Conservation (phyloP, 2,113 vertebrate species). For the Cairina moschata region DNA sequence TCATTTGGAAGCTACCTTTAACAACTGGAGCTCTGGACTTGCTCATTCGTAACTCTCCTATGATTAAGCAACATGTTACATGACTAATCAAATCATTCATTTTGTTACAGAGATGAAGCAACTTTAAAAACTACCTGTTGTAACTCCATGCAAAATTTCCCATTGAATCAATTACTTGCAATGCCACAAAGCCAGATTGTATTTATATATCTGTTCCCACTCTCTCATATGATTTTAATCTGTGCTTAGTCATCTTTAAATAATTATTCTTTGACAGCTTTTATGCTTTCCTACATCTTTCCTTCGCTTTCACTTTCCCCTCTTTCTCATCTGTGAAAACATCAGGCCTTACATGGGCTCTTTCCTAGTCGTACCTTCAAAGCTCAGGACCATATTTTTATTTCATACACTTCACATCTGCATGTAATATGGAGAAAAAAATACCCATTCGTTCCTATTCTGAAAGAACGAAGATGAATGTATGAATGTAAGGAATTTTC, state of each 20-base stretch:
- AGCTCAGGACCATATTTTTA: background rate
- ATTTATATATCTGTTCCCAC: background rate
- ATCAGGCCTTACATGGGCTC: background rate
- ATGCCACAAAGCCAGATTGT: background rate
- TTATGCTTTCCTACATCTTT: background rate
- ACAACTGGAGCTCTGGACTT: background rate
- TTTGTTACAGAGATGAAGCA: background rate
- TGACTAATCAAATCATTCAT: background rate
- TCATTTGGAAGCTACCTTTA: background rate
- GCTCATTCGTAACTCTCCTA: background rate
- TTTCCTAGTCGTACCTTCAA: background rate
- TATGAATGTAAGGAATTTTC: background rate
- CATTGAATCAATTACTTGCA: background rate
- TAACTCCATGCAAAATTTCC: background rate
- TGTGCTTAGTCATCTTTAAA: background rate
- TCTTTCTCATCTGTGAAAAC: background rate
- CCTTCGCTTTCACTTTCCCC: background rate
- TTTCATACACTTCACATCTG: background rate
- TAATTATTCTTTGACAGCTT: background rate
- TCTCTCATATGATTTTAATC: background rate
- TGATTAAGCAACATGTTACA: background rate
- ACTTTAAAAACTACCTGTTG: background rate
- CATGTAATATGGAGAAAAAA: background rate
- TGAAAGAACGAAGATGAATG: background rate
- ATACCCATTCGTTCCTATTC: background rate